Percentiles rank a stretch among this genome's conserved stretches.
phyloP scores from a whole-genome alignment of 2,888 invertebrate species.

The Nymphalis polychloros region DNA sequence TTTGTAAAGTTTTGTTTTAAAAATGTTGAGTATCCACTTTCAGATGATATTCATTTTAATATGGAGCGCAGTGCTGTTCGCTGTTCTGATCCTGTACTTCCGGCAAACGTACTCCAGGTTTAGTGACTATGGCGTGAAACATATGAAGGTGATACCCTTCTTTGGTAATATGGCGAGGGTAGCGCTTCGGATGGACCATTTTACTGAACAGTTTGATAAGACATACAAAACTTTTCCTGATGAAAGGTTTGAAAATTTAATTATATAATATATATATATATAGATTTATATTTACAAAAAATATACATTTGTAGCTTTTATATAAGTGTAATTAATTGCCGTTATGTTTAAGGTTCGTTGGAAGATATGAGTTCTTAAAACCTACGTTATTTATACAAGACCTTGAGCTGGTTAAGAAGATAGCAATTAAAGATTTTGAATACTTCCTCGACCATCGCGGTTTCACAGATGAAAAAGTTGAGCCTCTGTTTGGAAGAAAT shows the following conservation, averaged over 20 bases:
- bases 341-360: conserved; percentile 47
- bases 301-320: no score
- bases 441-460: conserved; percentile 71
- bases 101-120: conserved; percentile 47
- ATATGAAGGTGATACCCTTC: conserved; percentile 44
- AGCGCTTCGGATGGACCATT: conserved; percentile 39
- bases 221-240: conserved; percentile 49
- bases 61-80: conserved; percentile 44
- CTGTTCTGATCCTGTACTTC: conserved; percentile 43
- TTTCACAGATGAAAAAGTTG: conserved; percentile 54
- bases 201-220: conserved; percentile 40
- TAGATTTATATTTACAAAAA: not conserved
- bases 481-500: conserved; percentile 73
- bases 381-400: conserved; percentile 64
- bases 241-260: conserved; percentile 45
- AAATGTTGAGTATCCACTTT: no score
- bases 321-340: not conserved
- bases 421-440: conserved; percentile 77
- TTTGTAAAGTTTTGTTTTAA: no score
- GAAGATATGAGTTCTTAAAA: conserved; percentile 59
- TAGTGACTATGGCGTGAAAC: conserved; percentile 48
- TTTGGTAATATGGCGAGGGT: conserved; percentile 49
- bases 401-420: conserved; percentile 67
- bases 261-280: not conserved
- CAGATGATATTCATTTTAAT: conserved; percentile 18